Base-by-base conservation (phyloP, 2,888 invertebrate species). In the Aleiodes leptofemur region DNA sequence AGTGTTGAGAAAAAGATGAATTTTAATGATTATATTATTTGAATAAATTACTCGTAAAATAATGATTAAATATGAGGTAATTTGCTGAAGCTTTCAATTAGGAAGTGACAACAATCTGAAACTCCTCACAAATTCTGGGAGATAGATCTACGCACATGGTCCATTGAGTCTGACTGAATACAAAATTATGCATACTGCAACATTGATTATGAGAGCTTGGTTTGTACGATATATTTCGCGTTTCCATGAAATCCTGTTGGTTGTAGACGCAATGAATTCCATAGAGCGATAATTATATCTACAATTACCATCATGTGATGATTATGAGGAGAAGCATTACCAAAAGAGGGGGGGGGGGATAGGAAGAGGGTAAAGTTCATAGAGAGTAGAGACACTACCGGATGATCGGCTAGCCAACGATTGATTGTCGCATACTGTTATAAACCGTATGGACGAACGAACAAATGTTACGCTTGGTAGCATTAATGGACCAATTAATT, bases 401-500 rank as follows among this genome's bases (percentile, higher is more conserved):
- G 68, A 73, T 73, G 66, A 73, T 68, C 64, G 66, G 43, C 16
- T 31, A 73, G 68, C 38, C 48, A 43, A 64, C 68, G 59, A 73
- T 74, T 74, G 73, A 73, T 69, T 68, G 61, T 61, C 38, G 51
- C 55, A 43, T 56, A 73, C 34, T 51, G 68, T 14, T 51, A 68
- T 68, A 68, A 68, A 68, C 31, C 66, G 66, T 72, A 70, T 70
- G 43, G 57, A 50, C 43, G 75, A 81, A 82, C 78, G 82, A 81
- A 78, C 87, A 86, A 84, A 84, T 87, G 86, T 86, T 88, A 81
- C 86, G 87, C 86, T 83, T 85, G 86, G 85, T 74, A 81, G 86
- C 84, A 87, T 87, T 86, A 86, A 88, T 88, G 85, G 81, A 81
- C 83, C 85, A 82, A 89, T 88, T 87, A 86, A 89, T 88, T 88